A percentile compares a stretch with the other conserved stretches of the same genome.
Conservation (phyloP, 2,888 invertebrate species). For the Halocaridina rubra region DNA sequence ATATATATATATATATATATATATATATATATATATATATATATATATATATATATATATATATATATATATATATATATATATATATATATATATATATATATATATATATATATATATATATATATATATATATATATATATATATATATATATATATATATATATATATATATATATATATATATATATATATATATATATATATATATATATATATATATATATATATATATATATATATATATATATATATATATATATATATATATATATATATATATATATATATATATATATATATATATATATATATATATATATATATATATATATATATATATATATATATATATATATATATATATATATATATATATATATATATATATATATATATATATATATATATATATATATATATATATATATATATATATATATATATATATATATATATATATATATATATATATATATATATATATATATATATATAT, state of each 20-base stretch:
- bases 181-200: conserved; percentile 9
- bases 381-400: background rate
- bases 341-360: background rate
- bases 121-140: background rate
- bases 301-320: background rate
- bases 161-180: conserved; percentile 4
- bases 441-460: background rate
- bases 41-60: background rate
- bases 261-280: background rate
- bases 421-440: too few species aligned
- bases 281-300: conserved; percentile 9
- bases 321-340: background rate
- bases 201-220: background rate
- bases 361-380: background rate
- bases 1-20: background rate
- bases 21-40: background rate
- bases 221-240: background rate
- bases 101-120: background rate
- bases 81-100: background rate
- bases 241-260: conserved; percentile 10
- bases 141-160: background rate
- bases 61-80: too few species aligned
- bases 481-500: background rate
- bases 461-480: background rate
- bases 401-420: background rate